Base-by-base conservation (phyloP, 2,888 invertebrate genomes). In the Melanophora roralis region DNA sequence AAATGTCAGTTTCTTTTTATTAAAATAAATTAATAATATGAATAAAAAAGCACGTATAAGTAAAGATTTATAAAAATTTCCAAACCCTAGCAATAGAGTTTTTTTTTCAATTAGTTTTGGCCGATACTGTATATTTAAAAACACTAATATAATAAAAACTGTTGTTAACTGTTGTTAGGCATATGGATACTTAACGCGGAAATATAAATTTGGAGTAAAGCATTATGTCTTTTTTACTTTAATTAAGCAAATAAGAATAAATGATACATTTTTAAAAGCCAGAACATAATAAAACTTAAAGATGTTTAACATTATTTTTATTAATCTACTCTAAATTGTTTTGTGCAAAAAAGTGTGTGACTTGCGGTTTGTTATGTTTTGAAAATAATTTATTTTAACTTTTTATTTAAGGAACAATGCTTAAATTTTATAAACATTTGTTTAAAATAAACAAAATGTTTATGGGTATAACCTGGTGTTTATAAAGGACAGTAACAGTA, bases 231-330 rank as follows among this genome's bases (percentile, higher is more conserved):
- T n/a, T n/a, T n/a, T n/a, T n/a, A n/a, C 36, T 23, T 64, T n/a
- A n/a, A 21, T 51, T 19, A 65, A 51, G 23, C 32, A 7, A 9
- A 47, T 38, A 32, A 57, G 34, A 27, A 8, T 60, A 59, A 71
- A 49, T 40, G 27, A 40, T 40, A 69, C 38, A 60, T 57, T 38
- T 47, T 32, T 49, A 60, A 19, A n/a, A 27, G 7, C 36, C 53
- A 53, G 53, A 2, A 45, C 62, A 62, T 55, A 73, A 73, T 43
- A 21, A 36, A 23, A 62, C 34, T 34, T 40, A 27, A 72, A 53
- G 21, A 72, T 72, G 53, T 60, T 72, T 43, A 53, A 21, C 51
- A 53, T 72, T 62, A 45, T 32, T 27, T 4, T n/a, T 32, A 53
- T 43, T 43, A 1, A 3, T 21, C 7, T 12, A 19, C 16, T 53